Evolutionary conservation across 1,140 invertebrate species (phyloP).

Genomic region (Leptinotarsa lineolata): DNA sequence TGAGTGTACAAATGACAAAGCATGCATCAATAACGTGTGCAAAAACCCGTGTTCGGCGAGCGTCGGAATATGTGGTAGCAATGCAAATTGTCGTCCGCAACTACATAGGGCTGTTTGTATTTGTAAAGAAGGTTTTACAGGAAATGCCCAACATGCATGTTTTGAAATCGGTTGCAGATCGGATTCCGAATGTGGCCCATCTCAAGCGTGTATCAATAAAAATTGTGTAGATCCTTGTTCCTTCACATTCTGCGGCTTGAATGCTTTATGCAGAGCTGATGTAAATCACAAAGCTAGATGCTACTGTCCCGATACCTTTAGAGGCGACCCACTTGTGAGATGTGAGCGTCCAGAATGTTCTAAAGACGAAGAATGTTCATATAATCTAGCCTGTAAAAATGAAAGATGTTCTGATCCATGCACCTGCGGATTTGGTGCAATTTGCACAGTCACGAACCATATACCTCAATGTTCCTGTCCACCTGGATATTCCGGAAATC

Average conservation of each 20-base stretch:
- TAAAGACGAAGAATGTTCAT: slow-evolving; percentile 72
- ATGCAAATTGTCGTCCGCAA: slow-evolving; percentile 80
- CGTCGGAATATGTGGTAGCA: slow-evolving; percentile 73
- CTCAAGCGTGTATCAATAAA: slow-evolving; percentile 81
- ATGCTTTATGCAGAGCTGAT: slow-evolving; percentile 76
- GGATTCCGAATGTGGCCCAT: slow-evolving; percentile 81
- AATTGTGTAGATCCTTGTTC: slow-evolving; percentile 82
- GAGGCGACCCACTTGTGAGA: slow-evolving; percentile 73
- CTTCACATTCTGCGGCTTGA: slow-evolving; percentile 79
- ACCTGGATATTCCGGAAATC: slow-evolving; percentile 80
- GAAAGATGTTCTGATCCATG: slow-evolving; percentile 81
- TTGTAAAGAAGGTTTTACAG: slow-evolving; percentile 81
- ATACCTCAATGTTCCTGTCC: slow-evolving; percentile 78
- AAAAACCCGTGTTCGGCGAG: slow-evolving; percentile 73
- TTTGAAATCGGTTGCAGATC: slow-evolving; percentile 81
- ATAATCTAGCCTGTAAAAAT: slow-evolving; percentile 74
- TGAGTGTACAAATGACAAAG: slow-evolving; percentile 83
- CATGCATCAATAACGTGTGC: slow-evolving; percentile 80
- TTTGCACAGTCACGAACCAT: slow-evolving; percentile 79
- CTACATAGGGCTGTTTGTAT: slow-evolving; percentile 82
- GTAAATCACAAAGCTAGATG: slow-evolving; percentile 76
- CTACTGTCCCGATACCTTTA: slow-evolving; percentile 74
- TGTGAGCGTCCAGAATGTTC: slow-evolving; percentile 81
- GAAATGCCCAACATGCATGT: slow-evolving; percentile 81
- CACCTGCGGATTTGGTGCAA: slow-evolving; percentile 69